phyloP scores from a whole-genome alignment of 2,888 invertebrate species.

The Eupithecia exiguata region DNA sequence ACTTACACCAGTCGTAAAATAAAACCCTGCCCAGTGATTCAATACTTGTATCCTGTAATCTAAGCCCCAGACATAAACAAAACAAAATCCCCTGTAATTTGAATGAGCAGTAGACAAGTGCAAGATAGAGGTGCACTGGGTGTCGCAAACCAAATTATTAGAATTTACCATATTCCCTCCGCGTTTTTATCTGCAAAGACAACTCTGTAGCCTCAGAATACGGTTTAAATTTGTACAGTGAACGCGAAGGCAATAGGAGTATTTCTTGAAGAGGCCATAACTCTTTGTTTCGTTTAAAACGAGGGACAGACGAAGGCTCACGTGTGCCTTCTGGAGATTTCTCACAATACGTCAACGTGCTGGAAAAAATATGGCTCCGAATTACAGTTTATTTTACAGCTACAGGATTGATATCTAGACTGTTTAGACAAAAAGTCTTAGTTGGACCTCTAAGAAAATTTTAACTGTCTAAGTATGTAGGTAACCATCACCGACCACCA shows the following conservation, averaged over 20 bases:
- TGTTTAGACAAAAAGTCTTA: neutral
- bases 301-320: constrained; percentile 49
- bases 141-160: constrained; percentile 54
- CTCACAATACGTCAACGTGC: constrained; percentile 45
- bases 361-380: constrained; percentile 35
- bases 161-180: constrained; percentile 37
- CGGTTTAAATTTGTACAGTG: constrained; percentile 32
- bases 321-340: constrained; percentile 45
- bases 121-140: constrained; percentile 49
- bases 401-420: constrained; percentile 18
- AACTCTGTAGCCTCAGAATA: constrained; percentile 3
- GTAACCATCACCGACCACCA: no score
- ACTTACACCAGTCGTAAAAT: neutral
- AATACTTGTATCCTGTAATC: constrained; percentile 18
- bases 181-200: constrained; percentile 7
- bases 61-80: constrained; percentile 36
- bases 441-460: neutral
- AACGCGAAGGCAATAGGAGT: constrained; percentile 41
- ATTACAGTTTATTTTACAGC: constrained; percentile 3
- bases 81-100: constrained; percentile 45
- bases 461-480: no score
- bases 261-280: constrained; percentile 49
- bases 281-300: constrained; percentile 57
- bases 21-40: neutral
- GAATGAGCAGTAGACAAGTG: constrained; percentile 44